Base-by-base conservation (phyloP, 2,888 invertebrate species). In the Diadromus collaris region DNA sequence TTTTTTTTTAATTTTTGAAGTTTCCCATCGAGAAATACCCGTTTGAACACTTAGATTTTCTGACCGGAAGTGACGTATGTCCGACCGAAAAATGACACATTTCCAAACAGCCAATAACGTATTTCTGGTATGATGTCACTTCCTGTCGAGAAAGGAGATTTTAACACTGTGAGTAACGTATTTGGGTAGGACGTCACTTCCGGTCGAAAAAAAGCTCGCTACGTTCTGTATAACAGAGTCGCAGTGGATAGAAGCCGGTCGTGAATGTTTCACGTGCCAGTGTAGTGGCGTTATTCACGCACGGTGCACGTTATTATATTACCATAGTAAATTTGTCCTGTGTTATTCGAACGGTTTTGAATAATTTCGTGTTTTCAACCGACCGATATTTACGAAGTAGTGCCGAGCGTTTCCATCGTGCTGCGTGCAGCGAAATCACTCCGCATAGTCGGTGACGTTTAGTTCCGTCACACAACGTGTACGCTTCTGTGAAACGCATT, bases 271-370 rank as follows among this genome's bases (percentile, higher is more conserved):
- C 2, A 2, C 3, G 10, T n/a, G 13, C 1, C 13, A 13, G 29
- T 24, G 24, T 48, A 16, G 24, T 34, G 6, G 16, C 24, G 21
- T 48, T 5, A 32, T 48, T 51, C 13, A 2, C 48, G 34, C 29
- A 27, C 16, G 3, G 27, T 51, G 24, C 51, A 10, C 21, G 21
- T 21, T 21, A n/a, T 27, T 44, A n/a, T n/a, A n/a, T 27, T 27
- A 27, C 1, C 24, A 16, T 63, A 44, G 7, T 63, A 44, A 3
- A 46, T 63, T 24, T 44, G 9, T 13, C n/a, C 2, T n/a, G 10
- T 68, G 16, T 56, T 10, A 32, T 46, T 69, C 41, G 27, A 44
- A 27, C 9, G 19, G 6, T 46, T 69, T 69, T 69, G 27, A 44
- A 69, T 46, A 44, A 29, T 56, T 58, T n/a, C 29, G 54, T 3